Conservation (phyloP, 2,797 vertebrate species). For the Notoglanidium macrostoma region DNA sequence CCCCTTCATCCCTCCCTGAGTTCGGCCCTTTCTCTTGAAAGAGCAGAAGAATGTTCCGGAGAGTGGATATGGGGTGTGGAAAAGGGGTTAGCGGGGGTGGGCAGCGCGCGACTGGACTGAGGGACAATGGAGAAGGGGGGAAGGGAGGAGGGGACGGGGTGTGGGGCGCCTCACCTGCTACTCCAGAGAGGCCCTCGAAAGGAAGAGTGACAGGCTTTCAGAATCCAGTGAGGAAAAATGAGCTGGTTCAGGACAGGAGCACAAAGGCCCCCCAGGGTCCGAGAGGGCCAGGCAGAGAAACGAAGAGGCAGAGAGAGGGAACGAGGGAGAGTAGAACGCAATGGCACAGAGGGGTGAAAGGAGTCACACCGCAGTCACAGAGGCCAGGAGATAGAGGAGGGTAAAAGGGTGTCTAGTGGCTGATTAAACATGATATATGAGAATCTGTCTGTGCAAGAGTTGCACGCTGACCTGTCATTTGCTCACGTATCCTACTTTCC, state of each 20-base stretch:
- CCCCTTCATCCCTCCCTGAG: slow-evolving; percentile 50
- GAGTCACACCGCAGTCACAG: slow-evolving; percentile 40
- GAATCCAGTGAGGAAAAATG: slow-evolving; percentile 61
- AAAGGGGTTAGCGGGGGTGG: slow-evolving; percentile 36
- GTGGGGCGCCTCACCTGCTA: slow-evolving; percentile 60
- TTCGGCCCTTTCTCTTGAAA: slow-evolving; percentile 53
- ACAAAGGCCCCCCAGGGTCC: slow-evolving; percentile 62
- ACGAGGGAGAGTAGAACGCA: slow-evolving; percentile 33
- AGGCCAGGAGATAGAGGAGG: slow-evolving; percentile 38
- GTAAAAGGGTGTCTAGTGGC: slow-evolving; percentile 27
- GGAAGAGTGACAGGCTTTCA: slow-evolving; percentile 64
- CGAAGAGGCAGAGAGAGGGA: slow-evolving; percentile 33
- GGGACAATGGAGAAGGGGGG: slow-evolving; percentile 58
- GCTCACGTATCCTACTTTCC: slow-evolving; percentile 2
- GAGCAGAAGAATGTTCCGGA: slow-evolving; percentile 58
- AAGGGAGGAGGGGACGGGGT: slow-evolving; percentile 46
- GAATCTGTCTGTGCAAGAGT: slow-evolving; percentile 22
- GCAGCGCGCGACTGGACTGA: slow-evolving; percentile 51
- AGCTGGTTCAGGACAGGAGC: slow-evolving; percentile 60
- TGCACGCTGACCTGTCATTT: slow-evolving; percentile 3
- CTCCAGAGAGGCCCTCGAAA: slow-evolving; percentile 60
- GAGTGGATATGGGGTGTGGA: slow-evolving; percentile 49
- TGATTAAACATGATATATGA: slow-evolving; percentile 29
- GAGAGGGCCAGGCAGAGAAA: slow-evolving; percentile 46
- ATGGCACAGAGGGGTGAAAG: slow-evolving; percentile 25